phyloP scores from a whole-genome alignment of 2,888 invertebrate species.

The Ichneumoninae sp. region DNA sequence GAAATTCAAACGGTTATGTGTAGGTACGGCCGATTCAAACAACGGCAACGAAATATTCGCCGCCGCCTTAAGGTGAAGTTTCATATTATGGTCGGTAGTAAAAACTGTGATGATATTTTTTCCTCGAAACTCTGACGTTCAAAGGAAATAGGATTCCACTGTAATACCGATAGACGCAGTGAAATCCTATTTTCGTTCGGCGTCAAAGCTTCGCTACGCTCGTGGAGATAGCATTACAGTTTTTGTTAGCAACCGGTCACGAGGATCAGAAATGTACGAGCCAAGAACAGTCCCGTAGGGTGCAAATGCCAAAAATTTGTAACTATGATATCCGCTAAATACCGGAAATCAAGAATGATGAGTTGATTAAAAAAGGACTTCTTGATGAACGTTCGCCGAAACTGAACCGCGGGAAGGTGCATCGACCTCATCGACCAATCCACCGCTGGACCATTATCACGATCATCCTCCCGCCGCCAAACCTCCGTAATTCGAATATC shows the following conservation, averaged over 20 bases:
- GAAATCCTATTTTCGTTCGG: neutral
- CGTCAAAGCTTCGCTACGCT: too few species aligned
- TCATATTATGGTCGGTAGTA: neutral
- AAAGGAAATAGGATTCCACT: neutral
- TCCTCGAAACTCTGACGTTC: neutral
- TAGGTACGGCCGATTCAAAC: neutral
- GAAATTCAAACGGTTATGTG: neutral
- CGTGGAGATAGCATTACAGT: neutral
- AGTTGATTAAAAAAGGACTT: neutral
- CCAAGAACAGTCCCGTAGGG: neutral
- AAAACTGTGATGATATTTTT: neutral
- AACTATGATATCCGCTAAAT: neutral
- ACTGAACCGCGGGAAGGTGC: neutral
- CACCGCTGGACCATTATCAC: neutral
- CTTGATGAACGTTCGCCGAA: neutral
- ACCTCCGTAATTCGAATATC: conserved; percentile 36
- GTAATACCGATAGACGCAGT: neutral
- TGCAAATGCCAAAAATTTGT: neutral
- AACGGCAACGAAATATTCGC: neutral
- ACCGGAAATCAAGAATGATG: neutral
- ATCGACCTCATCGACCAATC: conserved; percentile 1
- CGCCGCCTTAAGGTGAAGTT: neutral
- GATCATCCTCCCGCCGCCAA: conserved; percentile 3
- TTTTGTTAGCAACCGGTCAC: neutral
- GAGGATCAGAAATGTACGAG: neutral